phyloP scores from a whole-genome alignment of 53 echinoderm and acorn worm genomes.

The Hippasteria phrygiana region DNA sequence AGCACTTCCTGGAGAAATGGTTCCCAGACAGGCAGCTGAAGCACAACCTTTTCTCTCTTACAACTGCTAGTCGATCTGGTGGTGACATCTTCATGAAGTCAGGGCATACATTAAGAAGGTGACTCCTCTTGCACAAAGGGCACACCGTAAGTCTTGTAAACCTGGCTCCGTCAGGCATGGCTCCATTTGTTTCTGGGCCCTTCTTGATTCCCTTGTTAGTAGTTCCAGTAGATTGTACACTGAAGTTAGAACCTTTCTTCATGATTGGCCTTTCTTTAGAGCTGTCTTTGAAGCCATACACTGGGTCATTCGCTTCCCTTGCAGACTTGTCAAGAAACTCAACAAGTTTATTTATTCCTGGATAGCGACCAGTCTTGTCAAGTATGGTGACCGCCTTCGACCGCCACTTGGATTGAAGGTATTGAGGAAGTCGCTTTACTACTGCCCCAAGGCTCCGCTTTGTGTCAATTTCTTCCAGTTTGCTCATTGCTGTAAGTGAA shows the following conservation, averaged over 20 bases:
- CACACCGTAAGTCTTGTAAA: background rate
- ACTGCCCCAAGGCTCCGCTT: slow-evolving; percentile 46
- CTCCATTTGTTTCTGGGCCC: too few relatives aligned
- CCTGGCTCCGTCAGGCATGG: background rate
- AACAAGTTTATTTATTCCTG: background rate
- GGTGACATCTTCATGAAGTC: slow-evolving; percentile 50
- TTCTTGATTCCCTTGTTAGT: too few relatives aligned
- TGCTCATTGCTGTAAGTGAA: slow-evolving; percentile 29
- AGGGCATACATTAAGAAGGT: slow-evolving; percentile 5
- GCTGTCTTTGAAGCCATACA: background rate
- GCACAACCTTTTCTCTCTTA: slow-evolving; percentile 54
- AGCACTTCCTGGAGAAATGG: background rate
- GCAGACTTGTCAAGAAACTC: slow-evolving; percentile 15
- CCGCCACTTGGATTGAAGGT: slow-evolving; percentile 47
- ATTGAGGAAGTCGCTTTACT: slow-evolving; percentile 43
- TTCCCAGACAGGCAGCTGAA: slow-evolving; percentile 31
- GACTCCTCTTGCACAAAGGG: background rate
- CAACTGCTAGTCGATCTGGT: slow-evolving; percentile 29
- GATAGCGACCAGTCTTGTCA: slow-evolving; percentile 21
- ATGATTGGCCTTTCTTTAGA: background rate
- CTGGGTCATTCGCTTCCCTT: slow-evolving; percentile 5
- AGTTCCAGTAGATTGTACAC: too few relatives aligned
- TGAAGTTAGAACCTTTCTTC: background rate
- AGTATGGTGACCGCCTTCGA: slow-evolving; percentile 23
- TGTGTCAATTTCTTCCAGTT: slow-evolving; percentile 42